Evolutionary conservation across 2,888 invertebrate species (phyloP).

Genomic region (Agrochola lota): DNA sequence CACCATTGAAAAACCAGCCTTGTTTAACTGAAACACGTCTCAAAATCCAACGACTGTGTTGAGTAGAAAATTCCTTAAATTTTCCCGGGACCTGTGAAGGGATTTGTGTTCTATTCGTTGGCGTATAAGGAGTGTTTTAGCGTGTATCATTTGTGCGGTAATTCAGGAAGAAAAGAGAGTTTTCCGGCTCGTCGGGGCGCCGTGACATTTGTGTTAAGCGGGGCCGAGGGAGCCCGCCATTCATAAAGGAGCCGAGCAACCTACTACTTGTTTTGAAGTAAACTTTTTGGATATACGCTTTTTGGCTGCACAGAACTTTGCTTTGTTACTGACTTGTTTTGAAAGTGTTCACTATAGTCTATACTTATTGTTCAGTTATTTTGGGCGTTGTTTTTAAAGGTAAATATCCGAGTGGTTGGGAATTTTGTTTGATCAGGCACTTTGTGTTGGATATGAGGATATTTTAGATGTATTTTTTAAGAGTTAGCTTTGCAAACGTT

Average conservation of each 20-base stretch:
- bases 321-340: conserved; percentile 64
- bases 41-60: conserved; percentile 71
- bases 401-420: conserved; percentile 17
- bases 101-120: conserved; percentile 71
- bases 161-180: conserved; percentile 90
- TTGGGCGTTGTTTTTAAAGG: conserved; percentile 31
- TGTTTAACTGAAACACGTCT: conserved; percentile 71
- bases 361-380: conserved; percentile 48
- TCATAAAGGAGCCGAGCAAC: conserved; percentile 84
- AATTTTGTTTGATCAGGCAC: conserved; percentile 33
- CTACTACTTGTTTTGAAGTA: conserved; percentile 83
- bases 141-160: conserved; percentile 74
- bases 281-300: conserved; percentile 80
- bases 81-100: conserved; percentile 69
- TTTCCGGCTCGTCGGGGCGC: conserved; percentile 88
- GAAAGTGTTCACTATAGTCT: conserved; percentile 55
- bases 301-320: conserved; percentile 71
- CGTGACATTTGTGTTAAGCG: conserved; percentile 90
- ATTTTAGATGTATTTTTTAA: conserved; percentile 21
- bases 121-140: conserved; percentile 73
- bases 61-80: conserved; percentile 88
- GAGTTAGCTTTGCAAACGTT: conserved; percentile 9
- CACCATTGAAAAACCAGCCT: conserved; percentile 71
- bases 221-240: conserved; percentile 85
- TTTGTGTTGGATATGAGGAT: conserved; percentile 4